Conservation (phyloP, 2,888 invertebrate genomes). For the Chrysotoxum bicinctum region DNA sequence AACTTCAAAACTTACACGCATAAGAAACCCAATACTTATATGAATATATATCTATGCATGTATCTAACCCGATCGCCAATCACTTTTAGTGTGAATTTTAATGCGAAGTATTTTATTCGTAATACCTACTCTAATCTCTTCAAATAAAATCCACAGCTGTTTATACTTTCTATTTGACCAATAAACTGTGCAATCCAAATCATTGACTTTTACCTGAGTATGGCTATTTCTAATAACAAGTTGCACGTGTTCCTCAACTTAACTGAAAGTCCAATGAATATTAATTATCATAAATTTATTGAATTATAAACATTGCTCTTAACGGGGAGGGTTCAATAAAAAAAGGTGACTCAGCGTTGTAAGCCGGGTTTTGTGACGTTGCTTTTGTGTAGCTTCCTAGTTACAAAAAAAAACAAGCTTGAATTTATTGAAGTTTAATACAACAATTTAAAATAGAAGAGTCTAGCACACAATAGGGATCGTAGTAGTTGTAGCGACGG, state of each 20-base stretch:
- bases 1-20: not conserved
- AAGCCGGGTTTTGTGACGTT: not conserved
- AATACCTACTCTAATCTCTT: not conserved
- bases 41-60: no score
- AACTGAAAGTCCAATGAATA: not conserved
- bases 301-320: conserved; percentile 8
- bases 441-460: no score
- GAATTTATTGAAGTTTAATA: no score
- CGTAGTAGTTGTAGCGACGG: no score
- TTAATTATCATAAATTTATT: not conserved
- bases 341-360: not conserved
- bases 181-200: not conserved
- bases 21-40: not conserved
- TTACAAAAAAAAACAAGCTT: no score
- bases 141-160: not conserved
- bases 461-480: no score
- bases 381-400: not conserved
- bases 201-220: not conserved
- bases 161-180: not conserved
- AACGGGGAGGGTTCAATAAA: not conserved
- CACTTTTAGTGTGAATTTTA: not conserved
- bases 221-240: not conserved
- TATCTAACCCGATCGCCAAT: not conserved
- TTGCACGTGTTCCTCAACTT: conserved; percentile 6
- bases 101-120: not conserved